phyloP scores from a whole-genome alignment of 2,113 vertebrate species.

The Ophiodon elongatus region DNA sequence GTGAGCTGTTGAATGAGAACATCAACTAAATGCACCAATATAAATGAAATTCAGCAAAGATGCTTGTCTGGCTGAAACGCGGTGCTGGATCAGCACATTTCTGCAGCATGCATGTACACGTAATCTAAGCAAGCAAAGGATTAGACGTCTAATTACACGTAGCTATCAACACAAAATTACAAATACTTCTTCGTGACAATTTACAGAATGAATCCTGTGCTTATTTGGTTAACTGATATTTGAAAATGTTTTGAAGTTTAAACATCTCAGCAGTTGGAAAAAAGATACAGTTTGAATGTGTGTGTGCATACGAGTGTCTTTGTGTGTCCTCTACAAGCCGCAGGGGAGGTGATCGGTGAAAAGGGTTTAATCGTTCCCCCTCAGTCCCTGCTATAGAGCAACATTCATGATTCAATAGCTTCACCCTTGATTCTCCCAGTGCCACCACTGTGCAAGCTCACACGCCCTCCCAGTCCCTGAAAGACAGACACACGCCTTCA shows the following conservation, averaged over 20 bases:
- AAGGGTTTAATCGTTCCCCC: slow-evolving; percentile 55
- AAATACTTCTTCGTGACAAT: background rate
- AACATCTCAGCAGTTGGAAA: background rate
- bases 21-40: background rate
- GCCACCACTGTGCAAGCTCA: slow-evolving; percentile 7
- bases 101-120: background rate
- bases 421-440: slow-evolving; percentile 41
- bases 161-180: background rate
- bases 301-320: slow-evolving; percentile 40
- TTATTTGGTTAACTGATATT: slow-evolving; percentile 2
- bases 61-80: slow-evolving; percentile 27
- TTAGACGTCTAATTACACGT: slow-evolving; percentile 33
- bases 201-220: background rate
- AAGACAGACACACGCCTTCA: slow-evolving; percentile 4
- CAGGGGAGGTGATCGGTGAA: slow-evolving; percentile 49
- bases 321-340: slow-evolving; percentile 60
- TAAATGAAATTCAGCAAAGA: slow-evolving; percentile 28
- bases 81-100: slow-evolving; percentile 40
- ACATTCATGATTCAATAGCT: slow-evolving; percentile 67
- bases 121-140: slow-evolving; percentile 28
- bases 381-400: slow-evolving; percentile 34
- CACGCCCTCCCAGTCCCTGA: background rate
- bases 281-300: background rate
- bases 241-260: background rate
- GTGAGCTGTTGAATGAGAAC: background rate